Evolutionary conservation across 2,888 invertebrate species (phyloP), one percentile per base, ranked within the genome.

Genomic region (Lacanobia oleracea): DNA sequence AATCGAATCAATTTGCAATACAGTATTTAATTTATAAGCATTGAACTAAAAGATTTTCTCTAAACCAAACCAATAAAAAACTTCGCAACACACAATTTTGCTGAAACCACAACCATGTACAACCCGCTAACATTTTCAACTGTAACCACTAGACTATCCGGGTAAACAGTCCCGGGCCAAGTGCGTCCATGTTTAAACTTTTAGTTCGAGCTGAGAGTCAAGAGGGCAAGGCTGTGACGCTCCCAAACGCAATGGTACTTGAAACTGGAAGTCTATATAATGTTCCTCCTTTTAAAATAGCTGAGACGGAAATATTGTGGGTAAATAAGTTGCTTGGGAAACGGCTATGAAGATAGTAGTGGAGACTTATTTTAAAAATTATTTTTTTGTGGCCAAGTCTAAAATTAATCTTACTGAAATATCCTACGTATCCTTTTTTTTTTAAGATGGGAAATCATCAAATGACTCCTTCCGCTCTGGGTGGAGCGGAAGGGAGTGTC

Each of bases 181-280:
- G 72, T 72, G 62, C 71, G 64, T 70, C 59, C 67, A 64, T 83
- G 76, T 84, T 84, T 80, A 82, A 86, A 84, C 83, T 86, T 86
- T 83, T 67, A 75, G 74, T 80, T 72, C 79, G 54, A 86, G 71
- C 73, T 60, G 67, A 63, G 54, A 81, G 72, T 81, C 77, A 72
- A 82, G 81, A 73, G 76, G 72, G 64, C 18, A 60, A 45, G 72
- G 67, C 59, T 66, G 53, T 59, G 74, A 76, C 69, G 67, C 64
- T 66, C 50, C 53, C 66, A 54, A 66, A 85, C 48, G 72, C 72
- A 79, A 77, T 76, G 73, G 60, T 59, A 69, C 84, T 82, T 63
- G 73, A 79, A 63, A 9, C 51, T 50, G 60, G 66, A 79, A 74
- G 67, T 57, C 16, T 77, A 66, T 51, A 66, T 66, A 60, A 78